A percentile compares a stretch with the other conserved stretches of the same genome.
Conservation (phyloP, 2,797 vertebrate genomes). For the Spatula clypeata region DNA sequence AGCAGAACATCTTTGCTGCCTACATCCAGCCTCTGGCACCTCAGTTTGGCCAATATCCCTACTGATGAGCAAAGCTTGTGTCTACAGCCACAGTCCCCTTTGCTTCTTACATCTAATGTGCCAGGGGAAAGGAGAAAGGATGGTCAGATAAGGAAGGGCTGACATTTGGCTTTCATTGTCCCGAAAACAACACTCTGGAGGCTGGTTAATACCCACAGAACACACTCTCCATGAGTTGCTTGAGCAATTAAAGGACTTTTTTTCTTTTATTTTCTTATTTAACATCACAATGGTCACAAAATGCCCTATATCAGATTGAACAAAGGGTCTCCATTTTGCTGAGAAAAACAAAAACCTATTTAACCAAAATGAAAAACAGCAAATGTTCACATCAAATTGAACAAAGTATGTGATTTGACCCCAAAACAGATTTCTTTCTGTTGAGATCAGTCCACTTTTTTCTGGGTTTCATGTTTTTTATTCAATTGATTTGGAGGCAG, state of each 20-base stretch:
- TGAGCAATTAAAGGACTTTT: neutral
- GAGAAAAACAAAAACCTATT: slow-evolving; percentile 4
- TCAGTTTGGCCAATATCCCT: neutral
- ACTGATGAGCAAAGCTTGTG: neutral
- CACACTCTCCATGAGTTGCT: neutral
- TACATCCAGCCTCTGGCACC: neutral
- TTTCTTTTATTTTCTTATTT: neutral
- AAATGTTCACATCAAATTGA: slow-evolving; percentile 19
- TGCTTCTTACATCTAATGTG: neutral
- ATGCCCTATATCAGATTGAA: neutral
- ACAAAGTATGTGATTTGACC: slow-evolving; percentile 35
- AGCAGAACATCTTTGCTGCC: neutral
- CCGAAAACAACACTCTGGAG: no score
- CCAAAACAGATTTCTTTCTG: slow-evolving; percentile 40
- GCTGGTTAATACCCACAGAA: neutral
- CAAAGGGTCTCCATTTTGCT: slow-evolving; percentile 11
- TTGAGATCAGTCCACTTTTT: slow-evolving; percentile 30
- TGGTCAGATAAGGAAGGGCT: neutral
- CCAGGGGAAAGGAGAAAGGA: neutral
- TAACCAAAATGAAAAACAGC: slow-evolving; percentile 47
- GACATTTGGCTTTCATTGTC: neutral
- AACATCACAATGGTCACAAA: neutral
- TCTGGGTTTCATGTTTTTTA: neutral
- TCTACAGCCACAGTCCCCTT: neutral
- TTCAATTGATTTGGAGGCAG: slow-evolving; percentile 54